A percentile compares a stretch with the other conserved stretches of the same genome.
These are phyloP conservation scores for Lasioglossum vierecki DNA, from an alignment of 2,888 invertebrate species.

Conservation along the genomic window DNA sequence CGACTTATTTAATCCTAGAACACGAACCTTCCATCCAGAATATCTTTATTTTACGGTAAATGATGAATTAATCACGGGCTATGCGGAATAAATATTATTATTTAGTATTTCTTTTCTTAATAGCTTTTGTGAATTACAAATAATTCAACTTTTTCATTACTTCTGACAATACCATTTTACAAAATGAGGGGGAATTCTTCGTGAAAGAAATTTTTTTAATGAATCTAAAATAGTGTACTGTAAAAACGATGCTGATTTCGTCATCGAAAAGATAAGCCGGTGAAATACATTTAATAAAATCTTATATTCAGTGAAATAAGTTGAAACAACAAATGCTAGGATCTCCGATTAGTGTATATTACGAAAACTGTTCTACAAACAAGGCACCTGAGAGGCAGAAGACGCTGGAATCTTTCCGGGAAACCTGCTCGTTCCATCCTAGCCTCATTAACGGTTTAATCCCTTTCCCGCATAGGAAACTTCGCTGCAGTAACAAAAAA, in stretches of 20 bases:
- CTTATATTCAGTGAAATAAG: neutral
- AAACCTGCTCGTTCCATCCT: neutral
- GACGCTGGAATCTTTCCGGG: conserved; percentile 7
- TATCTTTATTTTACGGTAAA: too few relatives aligned
- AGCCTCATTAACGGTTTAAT: conserved; percentile 7
- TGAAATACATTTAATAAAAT: neutral
- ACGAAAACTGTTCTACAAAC: neutral
- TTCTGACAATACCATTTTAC: too few relatives aligned
- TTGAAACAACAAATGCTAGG: neutral
- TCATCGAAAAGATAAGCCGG: neutral
- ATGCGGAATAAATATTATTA: too few relatives aligned
- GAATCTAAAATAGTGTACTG: too few relatives aligned
- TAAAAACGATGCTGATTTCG: neutral
- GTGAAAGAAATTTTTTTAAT: too few relatives aligned
- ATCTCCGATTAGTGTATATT: neutral
- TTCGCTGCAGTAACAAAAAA: neutral
- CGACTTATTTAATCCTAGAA: neutral
- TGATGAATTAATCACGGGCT: too few relatives aligned
- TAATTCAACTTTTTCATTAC: too few relatives aligned
- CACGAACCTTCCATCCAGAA: too few relatives aligned
- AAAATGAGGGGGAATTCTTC: too few relatives aligned
- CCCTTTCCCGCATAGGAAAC: neutral
- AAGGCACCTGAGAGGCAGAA: neutral
- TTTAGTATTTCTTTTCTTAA: too few relatives aligned
- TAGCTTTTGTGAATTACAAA: too few relatives aligned